Conservation (phyloP, 2,888 invertebrate species). For the Euphydryas editha region DNA sequence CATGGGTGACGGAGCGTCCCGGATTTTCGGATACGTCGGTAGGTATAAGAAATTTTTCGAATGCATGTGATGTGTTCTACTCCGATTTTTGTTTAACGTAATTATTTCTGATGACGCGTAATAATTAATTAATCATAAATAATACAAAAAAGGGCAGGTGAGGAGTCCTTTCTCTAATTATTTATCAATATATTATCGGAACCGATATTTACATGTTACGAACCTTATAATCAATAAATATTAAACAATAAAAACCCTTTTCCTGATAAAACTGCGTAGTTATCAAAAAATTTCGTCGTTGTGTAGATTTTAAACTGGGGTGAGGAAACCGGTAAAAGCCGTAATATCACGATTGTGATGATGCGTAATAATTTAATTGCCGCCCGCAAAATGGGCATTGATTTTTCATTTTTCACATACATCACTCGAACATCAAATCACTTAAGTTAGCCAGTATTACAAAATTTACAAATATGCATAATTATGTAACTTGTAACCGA, state of each 20-base stretch:
- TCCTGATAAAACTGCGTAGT: slow-evolving; percentile 17
- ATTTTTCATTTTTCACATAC: slow-evolving; percentile 17
- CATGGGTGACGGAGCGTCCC: slow-evolving; percentile 17
- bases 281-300: slow-evolving; percentile 24
- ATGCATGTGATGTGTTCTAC: background rate
- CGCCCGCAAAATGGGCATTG: slow-evolving; percentile 44
- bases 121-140: background rate
- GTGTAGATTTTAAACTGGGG: slow-evolving; percentile 28
- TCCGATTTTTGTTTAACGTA: background rate
- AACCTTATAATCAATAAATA: slow-evolving; percentile 21
- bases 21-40: slow-evolving; percentile 1
- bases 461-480: background rate
- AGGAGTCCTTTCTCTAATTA: background rate
- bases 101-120: background rate
- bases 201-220: background rate
- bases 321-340: slow-evolving; percentile 38
- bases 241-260: slow-evolving; percentile 22
- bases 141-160: background rate
- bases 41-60: slow-evolving; percentile 3
- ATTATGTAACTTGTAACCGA: too few species aligned
- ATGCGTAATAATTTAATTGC: slow-evolving; percentile 77
- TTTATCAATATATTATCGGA: background rate
- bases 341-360: slow-evolving; percentile 56
- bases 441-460: background rate
- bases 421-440: background rate